These are phyloP conservation scores for Phodopus roborovskii DNA, from an alignment of 2,113 vertebrate species.

Conservation along the genomic window DNA sequence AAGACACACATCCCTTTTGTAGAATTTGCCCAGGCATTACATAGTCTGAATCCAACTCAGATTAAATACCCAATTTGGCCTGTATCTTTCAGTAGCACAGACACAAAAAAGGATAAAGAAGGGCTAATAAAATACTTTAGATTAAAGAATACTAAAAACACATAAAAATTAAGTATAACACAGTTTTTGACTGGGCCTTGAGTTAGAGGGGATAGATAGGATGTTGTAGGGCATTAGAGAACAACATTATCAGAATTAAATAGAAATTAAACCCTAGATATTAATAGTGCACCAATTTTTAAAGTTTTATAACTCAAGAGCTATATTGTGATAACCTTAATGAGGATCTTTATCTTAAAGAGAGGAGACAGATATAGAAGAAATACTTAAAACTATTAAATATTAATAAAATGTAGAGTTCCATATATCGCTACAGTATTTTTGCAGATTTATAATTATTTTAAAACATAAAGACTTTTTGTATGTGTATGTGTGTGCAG, in stretches of 20 bases:
- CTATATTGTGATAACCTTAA: neutral
- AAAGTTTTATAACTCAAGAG: neutral
- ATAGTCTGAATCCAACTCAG: neutral
- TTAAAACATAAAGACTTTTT: neutral
- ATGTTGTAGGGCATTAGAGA: neutral
- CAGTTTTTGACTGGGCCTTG: neutral
- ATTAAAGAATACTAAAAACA: constrained; percentile 11
- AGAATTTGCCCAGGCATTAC: neutral
- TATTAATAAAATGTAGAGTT: neutral
- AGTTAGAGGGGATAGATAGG: neutral
- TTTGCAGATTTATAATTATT: neutral
- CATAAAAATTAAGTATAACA: constrained; percentile 3
- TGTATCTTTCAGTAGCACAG: neutral
- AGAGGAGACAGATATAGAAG: neutral
- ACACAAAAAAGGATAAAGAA: constrained; percentile 10
- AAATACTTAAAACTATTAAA: constrained; percentile 36
- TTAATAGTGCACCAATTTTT: neutral
- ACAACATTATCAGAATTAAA: neutral
- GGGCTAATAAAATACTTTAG: neutral
- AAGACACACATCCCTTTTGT: neutral
- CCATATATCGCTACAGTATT: neutral
- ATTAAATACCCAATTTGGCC: neutral
- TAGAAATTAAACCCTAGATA: neutral
- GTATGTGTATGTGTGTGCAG: neutral
- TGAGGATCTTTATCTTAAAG: neutral